Evolutionary conservation across 2,888 invertebrate genomes (phyloP).

Genomic region (Pyralis farinalis): DNA sequence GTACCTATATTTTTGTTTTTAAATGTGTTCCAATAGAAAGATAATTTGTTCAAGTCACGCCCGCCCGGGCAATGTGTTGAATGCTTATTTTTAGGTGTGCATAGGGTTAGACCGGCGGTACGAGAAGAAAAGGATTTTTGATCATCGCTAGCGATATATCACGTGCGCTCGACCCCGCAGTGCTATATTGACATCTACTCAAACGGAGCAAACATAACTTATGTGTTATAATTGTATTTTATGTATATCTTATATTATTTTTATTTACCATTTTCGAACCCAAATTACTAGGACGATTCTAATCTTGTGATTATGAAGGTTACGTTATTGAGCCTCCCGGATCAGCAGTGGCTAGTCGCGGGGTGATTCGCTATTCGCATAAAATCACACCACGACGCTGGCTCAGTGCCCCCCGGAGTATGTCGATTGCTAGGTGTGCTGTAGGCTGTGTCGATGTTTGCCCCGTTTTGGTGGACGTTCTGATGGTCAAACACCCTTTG

Average conservation of each 20-base stretch:
- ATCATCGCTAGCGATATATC: slow-evolving; percentile 79
- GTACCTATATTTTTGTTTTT: slow-evolving; percentile 35
- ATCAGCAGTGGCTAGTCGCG: too few relatives aligned
- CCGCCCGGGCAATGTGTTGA: slow-evolving; percentile 60
- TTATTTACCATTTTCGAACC: slow-evolving; percentile 23
- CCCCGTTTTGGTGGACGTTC: slow-evolving; percentile 71
- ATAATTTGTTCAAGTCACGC: slow-evolving; percentile 79
- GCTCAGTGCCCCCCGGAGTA: too few relatives aligned
- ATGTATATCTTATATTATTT: slow-evolving; percentile 34
- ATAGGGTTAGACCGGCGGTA: slow-evolving; percentile 55
- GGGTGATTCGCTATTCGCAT: too few relatives aligned
- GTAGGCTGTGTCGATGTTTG: slow-evolving; percentile 51
- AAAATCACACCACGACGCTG: background rate
- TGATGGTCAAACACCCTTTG: slow-evolving; percentile 91
- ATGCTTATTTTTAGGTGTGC: slow-evolving; percentile 79
- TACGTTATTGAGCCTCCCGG: too few relatives aligned
- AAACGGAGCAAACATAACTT: slow-evolving; percentile 79
- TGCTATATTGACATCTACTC: slow-evolving; percentile 66
- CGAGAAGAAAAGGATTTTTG: slow-evolving; percentile 85
- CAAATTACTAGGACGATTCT: background rate
- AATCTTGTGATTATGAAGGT: too few relatives aligned
- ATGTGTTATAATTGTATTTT: slow-evolving; percentile 26
- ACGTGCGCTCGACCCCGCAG: slow-evolving; percentile 53
- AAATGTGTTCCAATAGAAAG: slow-evolving; percentile 47
- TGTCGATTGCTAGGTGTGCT: background rate